Conservation (phyloP, 53 echinoderm and acorn worm species). For the Pentamera pediparva region DNA sequence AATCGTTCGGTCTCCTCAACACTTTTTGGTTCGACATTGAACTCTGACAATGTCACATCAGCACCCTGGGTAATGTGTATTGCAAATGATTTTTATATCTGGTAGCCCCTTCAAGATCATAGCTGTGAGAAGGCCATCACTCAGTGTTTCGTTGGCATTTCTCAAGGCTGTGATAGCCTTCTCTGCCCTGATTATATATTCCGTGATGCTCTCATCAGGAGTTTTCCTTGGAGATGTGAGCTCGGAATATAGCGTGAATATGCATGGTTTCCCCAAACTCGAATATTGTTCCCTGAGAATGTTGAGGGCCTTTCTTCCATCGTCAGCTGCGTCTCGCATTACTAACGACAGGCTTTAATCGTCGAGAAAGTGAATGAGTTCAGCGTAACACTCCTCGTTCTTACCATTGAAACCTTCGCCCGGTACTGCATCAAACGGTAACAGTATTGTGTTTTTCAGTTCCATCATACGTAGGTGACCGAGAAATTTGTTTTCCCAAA, state of each 20-base stretch:
- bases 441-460: conserved; percentile 2
- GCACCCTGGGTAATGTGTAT: background rate
- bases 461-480: background rate
- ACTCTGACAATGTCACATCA: no score
- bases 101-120: no score
- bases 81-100: background rate
- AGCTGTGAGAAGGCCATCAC: background rate
- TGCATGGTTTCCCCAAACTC: no score
- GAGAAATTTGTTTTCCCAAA: conserved; percentile 11
- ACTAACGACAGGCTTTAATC: background rate
- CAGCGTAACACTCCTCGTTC: background rate
- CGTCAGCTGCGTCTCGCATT: no score
- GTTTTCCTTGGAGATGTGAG: background rate
- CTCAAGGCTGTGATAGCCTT: no score
- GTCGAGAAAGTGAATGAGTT: background rate
- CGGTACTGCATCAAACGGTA: background rate
- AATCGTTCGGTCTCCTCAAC: no score
- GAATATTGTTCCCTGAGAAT: background rate
- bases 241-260: background rate
- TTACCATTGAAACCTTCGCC: background rate
- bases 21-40: no score
- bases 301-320: background rate
- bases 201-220: no score
- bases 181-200: no score
- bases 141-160: no score